A percentile compares a stretch with the other conserved stretches of the same genome.
Conservation (phyloP, 1,140 invertebrate genomes). For the Theocolax elegans region DNA sequence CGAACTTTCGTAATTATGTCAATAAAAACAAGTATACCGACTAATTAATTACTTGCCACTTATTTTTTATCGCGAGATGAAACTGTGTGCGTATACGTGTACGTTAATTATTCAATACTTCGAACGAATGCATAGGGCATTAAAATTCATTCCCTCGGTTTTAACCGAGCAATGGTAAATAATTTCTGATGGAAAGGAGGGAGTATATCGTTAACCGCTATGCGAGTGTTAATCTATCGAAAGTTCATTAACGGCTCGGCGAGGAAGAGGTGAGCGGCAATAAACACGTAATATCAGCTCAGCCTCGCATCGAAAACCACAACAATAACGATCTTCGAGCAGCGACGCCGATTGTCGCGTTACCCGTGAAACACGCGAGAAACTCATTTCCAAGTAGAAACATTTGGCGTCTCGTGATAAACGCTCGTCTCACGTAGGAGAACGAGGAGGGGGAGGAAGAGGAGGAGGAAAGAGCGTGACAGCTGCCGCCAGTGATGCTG, state of each 20-base stretch:
- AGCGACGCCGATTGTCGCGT: background rate
- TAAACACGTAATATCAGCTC: constrained; percentile 10
- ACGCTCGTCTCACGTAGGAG: constrained; percentile 34
- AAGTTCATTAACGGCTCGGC: constrained; percentile 2
- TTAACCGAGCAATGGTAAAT: background rate
- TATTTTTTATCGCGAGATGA: no score
- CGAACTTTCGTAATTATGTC: no score
- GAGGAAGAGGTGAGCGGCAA: background rate
- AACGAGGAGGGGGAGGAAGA: background rate
- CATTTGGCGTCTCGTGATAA: constrained; percentile 49
- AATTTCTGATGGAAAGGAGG: background rate
- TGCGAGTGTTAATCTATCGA: background rate
- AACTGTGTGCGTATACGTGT: background rate
- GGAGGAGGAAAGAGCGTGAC: constrained; percentile 16
- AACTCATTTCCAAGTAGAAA: constrained; percentile 46
- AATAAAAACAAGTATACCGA: background rate
- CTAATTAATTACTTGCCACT: background rate
- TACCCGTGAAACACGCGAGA: constrained; percentile 26
- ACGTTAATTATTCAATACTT: background rate
- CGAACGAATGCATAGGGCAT: no score
- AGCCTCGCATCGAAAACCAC: background rate
- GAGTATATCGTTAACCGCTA: background rate
- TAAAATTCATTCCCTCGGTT: background rate
- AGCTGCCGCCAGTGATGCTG: background rate
- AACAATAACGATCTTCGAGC: constrained; percentile 4